Percentiles rank a stretch among this genome's conserved stretches.
These are phyloP conservation scores for Ephialtes manifestator DNA, from an alignment of 2,888 invertebrate genomes.

Conservation along the genomic window DNA sequence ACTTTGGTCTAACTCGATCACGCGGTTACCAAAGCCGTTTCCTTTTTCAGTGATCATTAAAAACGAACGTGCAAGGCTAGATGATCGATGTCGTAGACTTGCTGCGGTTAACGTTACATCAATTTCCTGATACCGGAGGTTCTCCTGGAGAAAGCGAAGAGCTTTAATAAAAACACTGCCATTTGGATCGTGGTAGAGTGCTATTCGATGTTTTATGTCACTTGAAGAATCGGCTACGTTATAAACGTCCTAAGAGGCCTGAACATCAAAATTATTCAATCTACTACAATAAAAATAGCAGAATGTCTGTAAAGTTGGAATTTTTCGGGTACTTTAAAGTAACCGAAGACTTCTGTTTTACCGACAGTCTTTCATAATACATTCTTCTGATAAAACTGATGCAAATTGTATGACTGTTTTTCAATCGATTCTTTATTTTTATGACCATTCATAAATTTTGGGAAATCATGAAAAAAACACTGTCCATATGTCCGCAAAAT, in stretches of 20 bases:
- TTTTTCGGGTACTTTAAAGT: neutral
- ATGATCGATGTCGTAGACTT: neutral
- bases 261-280: neutral
- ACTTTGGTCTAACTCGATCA: constrained; percentile 4
- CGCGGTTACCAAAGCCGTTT: neutral
- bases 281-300: neutral
- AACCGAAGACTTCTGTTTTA: neutral
- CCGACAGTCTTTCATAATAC: neutral
- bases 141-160: neutral
- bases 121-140: neutral
- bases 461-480: neutral
- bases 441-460: neutral
- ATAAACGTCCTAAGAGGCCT: neutral
- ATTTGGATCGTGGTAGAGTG: neutral
- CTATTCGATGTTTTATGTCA: neutral
- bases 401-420: neutral
- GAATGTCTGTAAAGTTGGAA: neutral
- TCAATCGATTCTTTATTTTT: neutral
- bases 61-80: neutral
- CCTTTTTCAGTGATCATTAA: neutral
- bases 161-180: neutral
- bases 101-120: neutral
- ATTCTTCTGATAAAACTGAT: neutral
- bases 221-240: neutral
- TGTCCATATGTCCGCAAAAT: too few relatives aligned